phyloP scores from a whole-genome alignment of 1,140 invertebrate species.

The Drosophila mojavensis region DNA sequence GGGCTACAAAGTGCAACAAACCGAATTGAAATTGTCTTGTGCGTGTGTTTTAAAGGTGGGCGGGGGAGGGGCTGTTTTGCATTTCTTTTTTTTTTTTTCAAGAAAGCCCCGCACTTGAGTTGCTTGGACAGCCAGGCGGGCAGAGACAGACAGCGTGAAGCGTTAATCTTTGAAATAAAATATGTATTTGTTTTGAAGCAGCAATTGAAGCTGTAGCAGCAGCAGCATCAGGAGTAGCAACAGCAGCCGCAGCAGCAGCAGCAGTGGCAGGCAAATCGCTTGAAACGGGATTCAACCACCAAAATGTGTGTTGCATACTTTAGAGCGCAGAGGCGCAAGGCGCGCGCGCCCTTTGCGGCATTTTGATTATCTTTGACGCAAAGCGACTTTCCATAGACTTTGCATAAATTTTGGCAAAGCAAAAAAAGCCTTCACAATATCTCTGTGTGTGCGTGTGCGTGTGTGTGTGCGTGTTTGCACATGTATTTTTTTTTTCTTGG shows the following conservation, averaged over 20 bases:
- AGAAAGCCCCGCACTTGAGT: background rate
- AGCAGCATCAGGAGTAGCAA: background rate
- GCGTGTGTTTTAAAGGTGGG: background rate
- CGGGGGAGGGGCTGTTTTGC: constrained; percentile 36
- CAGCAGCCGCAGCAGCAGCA: background rate
- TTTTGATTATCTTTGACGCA: constrained; percentile 76
- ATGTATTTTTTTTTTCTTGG: constrained; percentile 38
- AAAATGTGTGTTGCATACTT: constrained; percentile 69
- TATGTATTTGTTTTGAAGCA: constrained; percentile 62
- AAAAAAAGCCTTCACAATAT: constrained; percentile 13
- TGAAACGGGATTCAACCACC: constrained; percentile 60
- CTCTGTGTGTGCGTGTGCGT: background rate
- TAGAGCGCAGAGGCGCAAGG: constrained; percentile 57
- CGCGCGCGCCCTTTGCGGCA: constrained; percentile 2
- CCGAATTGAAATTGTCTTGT: constrained; percentile 63
- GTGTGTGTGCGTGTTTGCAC: constrained; percentile 24
- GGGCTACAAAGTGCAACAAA: constrained; percentile 77
- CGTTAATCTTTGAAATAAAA: constrained; percentile 81
- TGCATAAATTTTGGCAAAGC: constrained; percentile 68
- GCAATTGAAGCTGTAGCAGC: background rate
- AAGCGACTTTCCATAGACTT: constrained; percentile 77
- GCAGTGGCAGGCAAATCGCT: background rate
- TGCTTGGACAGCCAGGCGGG: constrained; percentile 12
- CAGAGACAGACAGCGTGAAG: constrained; percentile 38
- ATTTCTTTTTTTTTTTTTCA: constrained; percentile 49